Evolutionary conservation across 1,140 invertebrate species (phyloP).

Genomic region (Muscidifurax raptorellus): DNA sequence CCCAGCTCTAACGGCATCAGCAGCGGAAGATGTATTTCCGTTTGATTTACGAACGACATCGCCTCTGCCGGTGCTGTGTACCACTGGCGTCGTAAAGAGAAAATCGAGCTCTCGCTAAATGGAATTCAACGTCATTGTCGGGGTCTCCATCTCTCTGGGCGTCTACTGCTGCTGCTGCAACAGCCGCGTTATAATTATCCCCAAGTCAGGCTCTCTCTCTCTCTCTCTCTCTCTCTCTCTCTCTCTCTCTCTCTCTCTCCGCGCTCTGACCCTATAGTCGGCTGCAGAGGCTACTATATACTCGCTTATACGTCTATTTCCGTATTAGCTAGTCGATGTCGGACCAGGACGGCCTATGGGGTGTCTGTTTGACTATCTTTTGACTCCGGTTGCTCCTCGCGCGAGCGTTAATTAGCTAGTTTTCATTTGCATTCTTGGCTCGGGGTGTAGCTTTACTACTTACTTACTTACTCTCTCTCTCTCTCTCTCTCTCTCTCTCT

Average conservation of each 20-base stretch:
- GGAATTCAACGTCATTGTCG: slow-evolving; percentile 59
- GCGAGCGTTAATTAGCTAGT: slow-evolving; percentile 24
- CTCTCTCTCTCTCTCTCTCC: slow-evolving; percentile 33
- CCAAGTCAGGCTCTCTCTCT: slow-evolving; percentile 52
- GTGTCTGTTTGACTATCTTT: background rate
- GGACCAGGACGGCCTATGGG: background rate
- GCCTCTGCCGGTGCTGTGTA: background rate
- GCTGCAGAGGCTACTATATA: background rate
- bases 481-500: too few relatives aligned
- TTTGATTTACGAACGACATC: slow-evolving; percentile 34
- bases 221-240: slow-evolving; percentile 34
- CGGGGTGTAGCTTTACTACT: background rate
- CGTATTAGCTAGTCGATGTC: background rate
- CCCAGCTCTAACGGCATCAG: background rate
- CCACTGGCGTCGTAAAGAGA: background rate
- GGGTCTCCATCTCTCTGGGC: background rate
- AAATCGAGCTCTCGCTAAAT: slow-evolving; percentile 47
- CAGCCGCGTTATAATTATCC: slow-evolving; percentile 62
- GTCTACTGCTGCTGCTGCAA: slow-evolving; percentile 10
- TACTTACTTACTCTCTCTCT: too few relatives aligned
- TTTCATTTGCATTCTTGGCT: slow-evolving; percentile 10
- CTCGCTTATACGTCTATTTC: slow-evolving; percentile 37
- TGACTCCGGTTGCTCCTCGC: background rate
- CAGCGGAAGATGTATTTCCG: background rate
- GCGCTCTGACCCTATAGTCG: slow-evolving; percentile 39